These are phyloP conservation scores for Esox masquinongy DNA, from an alignment of 2,797 vertebrate genomes.

Conservation along the genomic window DNA sequence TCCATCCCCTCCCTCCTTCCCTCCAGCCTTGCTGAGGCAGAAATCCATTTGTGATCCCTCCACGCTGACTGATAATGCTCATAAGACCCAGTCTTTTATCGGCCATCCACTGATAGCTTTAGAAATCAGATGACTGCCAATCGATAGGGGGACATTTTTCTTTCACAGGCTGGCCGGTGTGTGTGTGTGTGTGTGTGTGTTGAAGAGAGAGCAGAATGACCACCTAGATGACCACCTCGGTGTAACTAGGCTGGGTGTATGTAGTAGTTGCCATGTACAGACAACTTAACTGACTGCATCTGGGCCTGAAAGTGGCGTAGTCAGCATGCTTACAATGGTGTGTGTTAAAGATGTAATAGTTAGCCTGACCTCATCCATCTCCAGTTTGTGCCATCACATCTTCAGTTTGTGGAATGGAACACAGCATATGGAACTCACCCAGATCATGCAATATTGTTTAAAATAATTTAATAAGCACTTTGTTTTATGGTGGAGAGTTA, in stretches of 20 bases:
- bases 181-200: neutral
- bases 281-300: neutral
- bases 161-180: neutral
- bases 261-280: neutral
- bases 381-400: slow-evolving; percentile 47
- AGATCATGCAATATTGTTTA: slow-evolving; percentile 67
- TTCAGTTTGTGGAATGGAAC: slow-evolving; percentile 39
- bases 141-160: slow-evolving; percentile 43
- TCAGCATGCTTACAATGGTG: slow-evolving; percentile 13
- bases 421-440: slow-evolving; percentile 32
- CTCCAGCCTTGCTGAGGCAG: slow-evolving; percentile 12
- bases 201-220: neutral
- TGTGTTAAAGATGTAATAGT: slow-evolving; percentile 57
- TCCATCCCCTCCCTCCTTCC: neutral
- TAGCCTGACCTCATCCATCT: slow-evolving; percentile 53
- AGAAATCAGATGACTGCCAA: slow-evolving; percentile 34
- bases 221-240: too few relatives aligned
- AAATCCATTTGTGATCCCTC: slow-evolving; percentile 41
- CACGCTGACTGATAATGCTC: slow-evolving; percentile 40
- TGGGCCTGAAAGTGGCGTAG: neutral
- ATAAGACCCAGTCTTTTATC: slow-evolving; percentile 43
- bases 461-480: slow-evolving; percentile 81
- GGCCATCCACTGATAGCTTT: slow-evolving; percentile 35
- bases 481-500: slow-evolving; percentile 71
- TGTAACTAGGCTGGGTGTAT: neutral